Conservation (phyloP, 92 coral and sea anemone species). For the Palythoa grandiflora region DNA sequence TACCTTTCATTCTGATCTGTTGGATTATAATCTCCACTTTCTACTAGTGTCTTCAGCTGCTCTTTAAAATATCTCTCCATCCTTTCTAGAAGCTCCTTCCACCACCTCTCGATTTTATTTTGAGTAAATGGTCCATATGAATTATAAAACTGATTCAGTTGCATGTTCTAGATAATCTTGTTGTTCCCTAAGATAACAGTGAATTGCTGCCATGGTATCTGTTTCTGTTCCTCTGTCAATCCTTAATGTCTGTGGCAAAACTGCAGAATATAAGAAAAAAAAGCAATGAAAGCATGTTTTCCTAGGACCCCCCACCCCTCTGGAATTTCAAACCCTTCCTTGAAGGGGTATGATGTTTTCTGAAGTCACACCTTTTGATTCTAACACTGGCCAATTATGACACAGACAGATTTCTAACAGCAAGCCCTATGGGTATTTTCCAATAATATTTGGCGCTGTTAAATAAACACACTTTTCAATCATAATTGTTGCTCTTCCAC, state of each 20-base stretch:
- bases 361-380: slow-evolving; percentile 27
- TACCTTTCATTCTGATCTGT: slow-evolving; percentile 66
- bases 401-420: slow-evolving; percentile 8
- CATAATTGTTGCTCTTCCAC: slow-evolving; percentile 2
- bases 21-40: slow-evolving; percentile 71
- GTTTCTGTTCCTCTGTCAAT: no score
- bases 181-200: no score
- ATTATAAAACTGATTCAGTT: no score
- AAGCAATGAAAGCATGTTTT: neutral
- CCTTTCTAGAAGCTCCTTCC: slow-evolving; percentile 63
- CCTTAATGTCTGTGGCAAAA: no score
- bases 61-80: slow-evolving; percentile 71
- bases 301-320: neutral
- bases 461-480: slow-evolving; percentile 1
- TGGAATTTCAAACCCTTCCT: neutral
- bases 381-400: slow-evolving; percentile 21
- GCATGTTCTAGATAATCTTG: no score
- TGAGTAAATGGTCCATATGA: slow-evolving; percentile 76
- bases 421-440: neutral
- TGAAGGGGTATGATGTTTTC: neutral
- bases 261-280: neutral
- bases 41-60: slow-evolving; percentile 62
- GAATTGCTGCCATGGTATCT: no score
- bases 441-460: no score
- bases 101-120: slow-evolving; percentile 66